Percentiles rank a stretch among this genome's conserved stretches.
Conservation (phyloP, 2,113 vertebrate species). For the Casuarius casuarius region DNA sequence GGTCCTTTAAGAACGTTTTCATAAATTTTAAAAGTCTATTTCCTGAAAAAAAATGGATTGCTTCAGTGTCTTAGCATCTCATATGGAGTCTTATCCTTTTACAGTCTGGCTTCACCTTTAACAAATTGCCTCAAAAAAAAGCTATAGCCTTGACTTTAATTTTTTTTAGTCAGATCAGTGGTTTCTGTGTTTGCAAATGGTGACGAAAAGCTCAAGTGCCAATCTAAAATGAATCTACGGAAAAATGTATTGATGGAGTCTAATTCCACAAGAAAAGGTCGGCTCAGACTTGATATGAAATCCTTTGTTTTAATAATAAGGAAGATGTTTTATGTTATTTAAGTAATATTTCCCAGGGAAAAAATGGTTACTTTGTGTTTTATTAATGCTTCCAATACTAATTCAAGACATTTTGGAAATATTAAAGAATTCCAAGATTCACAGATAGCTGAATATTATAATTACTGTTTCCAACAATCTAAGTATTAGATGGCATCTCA, state of each 20-base stretch:
- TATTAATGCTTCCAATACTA: neutral
- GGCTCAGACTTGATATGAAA: neutral
- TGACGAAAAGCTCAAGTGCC: neutral
- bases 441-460: neutral
- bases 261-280: neutral
- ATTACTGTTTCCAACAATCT: neutral
- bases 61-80: neutral
- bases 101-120: neutral
- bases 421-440: neutral
- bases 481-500: neutral
- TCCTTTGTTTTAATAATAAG: neutral
- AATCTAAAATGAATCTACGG: neutral
- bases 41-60: neutral
- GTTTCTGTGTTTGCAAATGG: neutral
- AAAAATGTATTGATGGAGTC: neutral
- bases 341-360: neutral
- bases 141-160: neutral
- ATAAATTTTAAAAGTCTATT: neutral
- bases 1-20: neutral
- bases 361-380: neutral
- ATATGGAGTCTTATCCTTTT: neutral
- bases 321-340: neutral
- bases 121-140: neutral
- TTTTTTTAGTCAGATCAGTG: rapidly evolving
- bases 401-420: neutral